Percentiles rank a stretch among this genome's conserved stretches.
Conservation (phyloP, 1,140 invertebrate species). For the Drosophila teissieri region DNA sequence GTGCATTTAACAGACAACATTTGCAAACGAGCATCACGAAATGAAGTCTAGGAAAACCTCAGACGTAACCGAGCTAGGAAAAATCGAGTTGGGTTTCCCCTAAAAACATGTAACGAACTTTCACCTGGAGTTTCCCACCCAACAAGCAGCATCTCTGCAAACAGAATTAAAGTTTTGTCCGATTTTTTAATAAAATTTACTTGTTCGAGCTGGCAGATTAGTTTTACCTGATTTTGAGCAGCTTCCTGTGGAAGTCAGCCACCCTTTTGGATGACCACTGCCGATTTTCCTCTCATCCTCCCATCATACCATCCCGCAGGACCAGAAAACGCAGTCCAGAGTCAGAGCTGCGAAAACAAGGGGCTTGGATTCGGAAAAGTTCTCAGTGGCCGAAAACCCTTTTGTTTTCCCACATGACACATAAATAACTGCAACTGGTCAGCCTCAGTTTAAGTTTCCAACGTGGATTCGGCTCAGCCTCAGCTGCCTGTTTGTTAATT, state of each 20-base stretch:
- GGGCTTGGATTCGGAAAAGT: conserved; percentile 42
- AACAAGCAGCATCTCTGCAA: conserved; percentile 3
- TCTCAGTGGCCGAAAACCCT: conserved; percentile 37
- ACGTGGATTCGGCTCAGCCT: conserved; percentile 8
- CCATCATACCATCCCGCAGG: conserved; percentile 5
- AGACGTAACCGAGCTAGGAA: background rate
- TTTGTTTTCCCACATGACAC: conserved; percentile 58
- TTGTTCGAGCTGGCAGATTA: conserved; percentile 4
- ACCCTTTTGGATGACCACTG: conserved; percentile 19
- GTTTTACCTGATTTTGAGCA: conserved; percentile 6
- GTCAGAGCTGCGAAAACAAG: conserved; percentile 41
- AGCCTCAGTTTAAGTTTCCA: conserved; percentile 13
- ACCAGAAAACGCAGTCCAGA: conserved; percentile 21
- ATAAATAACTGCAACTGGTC: conserved; percentile 53
- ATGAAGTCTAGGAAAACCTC: background rate
- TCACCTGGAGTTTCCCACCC: conserved; percentile 1
- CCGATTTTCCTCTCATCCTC: background rate
- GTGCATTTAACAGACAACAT: background rate
- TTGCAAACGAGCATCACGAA: background rate
- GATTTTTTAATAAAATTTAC: conserved; percentile 28
- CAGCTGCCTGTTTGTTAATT: conserved; percentile 50
- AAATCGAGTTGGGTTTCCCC: conserved; percentile 10
- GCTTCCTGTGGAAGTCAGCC: conserved; percentile 1
- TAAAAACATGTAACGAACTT: conserved; percentile 6
- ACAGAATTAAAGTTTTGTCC: conserved; percentile 9